These are phyloP conservation scores for Drosophila rufa DNA, from an alignment of 1,140 invertebrate species.

Conservation along the genomic window DNA sequence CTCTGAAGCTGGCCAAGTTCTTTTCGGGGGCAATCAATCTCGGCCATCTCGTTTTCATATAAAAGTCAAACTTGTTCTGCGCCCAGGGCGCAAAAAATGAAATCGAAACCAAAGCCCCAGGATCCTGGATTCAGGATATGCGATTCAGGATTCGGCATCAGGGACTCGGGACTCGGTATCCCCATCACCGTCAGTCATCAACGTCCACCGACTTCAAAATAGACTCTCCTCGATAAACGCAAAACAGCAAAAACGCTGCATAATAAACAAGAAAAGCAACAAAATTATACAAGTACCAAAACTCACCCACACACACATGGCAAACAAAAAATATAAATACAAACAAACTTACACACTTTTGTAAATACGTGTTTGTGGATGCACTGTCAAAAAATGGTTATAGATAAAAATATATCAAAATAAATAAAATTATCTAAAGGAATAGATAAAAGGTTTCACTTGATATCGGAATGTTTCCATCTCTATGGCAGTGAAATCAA, in stretches of 20 bases:
- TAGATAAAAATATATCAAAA: too few species aligned
- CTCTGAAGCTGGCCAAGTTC: constrained; percentile 35
- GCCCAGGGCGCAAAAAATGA: constrained; percentile 53
- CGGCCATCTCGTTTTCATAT: constrained; percentile 72
- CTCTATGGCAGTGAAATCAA: background rate
- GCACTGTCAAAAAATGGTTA: background rate
- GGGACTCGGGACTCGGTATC: constrained; percentile 27
- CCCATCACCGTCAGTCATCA: constrained; percentile 50
- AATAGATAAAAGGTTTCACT: background rate
- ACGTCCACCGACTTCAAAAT: constrained; percentile 58
- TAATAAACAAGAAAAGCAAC: constrained; percentile 30
- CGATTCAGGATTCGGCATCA: background rate
- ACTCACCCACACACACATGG: constrained; percentile 21
- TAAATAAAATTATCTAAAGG: too few species aligned
- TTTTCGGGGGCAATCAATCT: constrained; percentile 47
- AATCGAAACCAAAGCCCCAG: constrained; percentile 39
- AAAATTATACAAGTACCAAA: constrained; percentile 59
- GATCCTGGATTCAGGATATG: constrained; percentile 13
- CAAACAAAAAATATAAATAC: constrained; percentile 29
- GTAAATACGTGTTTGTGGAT: constrained; percentile 1
- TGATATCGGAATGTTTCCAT: background rate
- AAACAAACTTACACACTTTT: constrained; percentile 19
- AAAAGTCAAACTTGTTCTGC: constrained; percentile 73
- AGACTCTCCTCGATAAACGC: constrained; percentile 37
- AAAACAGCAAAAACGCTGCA: constrained; percentile 27